phyloP scores from a whole-genome alignment of 1,140 invertebrate species.

The Drosophila repleta region DNA sequence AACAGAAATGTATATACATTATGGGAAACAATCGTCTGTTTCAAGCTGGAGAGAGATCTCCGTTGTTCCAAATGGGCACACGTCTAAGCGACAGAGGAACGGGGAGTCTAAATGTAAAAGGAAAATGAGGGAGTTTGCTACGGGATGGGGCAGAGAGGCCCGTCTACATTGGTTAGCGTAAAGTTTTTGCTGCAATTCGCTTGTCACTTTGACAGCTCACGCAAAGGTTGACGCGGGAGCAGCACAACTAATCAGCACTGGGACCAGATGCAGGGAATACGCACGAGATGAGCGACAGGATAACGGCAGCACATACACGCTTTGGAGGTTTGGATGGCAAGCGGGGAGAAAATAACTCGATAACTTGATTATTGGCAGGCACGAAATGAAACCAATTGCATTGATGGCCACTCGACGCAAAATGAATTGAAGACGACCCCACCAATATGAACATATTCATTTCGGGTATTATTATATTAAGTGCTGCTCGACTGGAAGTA shows the following conservation, averaged over 20 bases:
- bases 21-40: slow-evolving; percentile 73
- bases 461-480: slow-evolving; percentile 7
- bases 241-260: slow-evolving; percentile 55
- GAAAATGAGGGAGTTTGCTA: not conserved
- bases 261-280: slow-evolving; percentile 22
- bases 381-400: slow-evolving; percentile 58
- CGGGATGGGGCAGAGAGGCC: not conserved
- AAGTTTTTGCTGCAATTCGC: slow-evolving; percentile 70
- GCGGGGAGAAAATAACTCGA: not conserved
- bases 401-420: slow-evolving; percentile 49
- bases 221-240: slow-evolving; percentile 69
- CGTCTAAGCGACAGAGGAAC: slow-evolving; percentile 16
- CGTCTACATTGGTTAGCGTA: slow-evolving; percentile 65
- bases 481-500: not conserved
- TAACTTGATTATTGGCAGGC: slow-evolving; percentile 66
- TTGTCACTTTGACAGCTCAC: slow-evolving; percentile 80
- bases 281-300: slow-evolving; percentile 9
- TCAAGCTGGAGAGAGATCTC: slow-evolving; percentile 19
- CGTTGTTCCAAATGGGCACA: slow-evolving; percentile 29
- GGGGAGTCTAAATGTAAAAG: no score
- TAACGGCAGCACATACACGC: not conserved
- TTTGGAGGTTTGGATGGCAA: not conserved
- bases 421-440: slow-evolving; percentile 18
- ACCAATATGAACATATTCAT: slow-evolving; percentile 18
- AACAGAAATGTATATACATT: slow-evolving; percentile 36